Evolutionary conservation across 2,797 vertebrate species (phyloP), one percentile per base, ranked within the genome.

Genomic region (Astyanax mexicanus): DNA sequence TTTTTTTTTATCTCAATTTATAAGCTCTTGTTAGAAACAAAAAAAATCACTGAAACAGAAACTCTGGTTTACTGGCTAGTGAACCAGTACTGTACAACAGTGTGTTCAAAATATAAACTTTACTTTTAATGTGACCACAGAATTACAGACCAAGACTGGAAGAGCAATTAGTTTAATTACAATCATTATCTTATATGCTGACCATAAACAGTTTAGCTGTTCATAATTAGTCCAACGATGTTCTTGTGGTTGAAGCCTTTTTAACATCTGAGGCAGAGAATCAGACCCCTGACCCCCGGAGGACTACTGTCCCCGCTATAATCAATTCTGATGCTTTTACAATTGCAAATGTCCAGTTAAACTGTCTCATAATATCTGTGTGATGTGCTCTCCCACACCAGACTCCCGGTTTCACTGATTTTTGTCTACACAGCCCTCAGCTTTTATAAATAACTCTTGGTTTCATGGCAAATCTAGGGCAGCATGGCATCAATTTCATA

Each of bases 371-470:
- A 60, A 58, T 42, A 32, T 29, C 29, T 3, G 12, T n/a, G 17
- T n/a, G 21, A 27, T 19, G 11, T 42, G 40, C 3, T 21, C 13
- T 55, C 37, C 42, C 12, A 4, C 15, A 1, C 19, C 8, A 23
- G 1, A n/a, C 37, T 27, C 8, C 8, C 55, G 47, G 21, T 7
- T 4, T 10, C 21, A 21, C 19, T 23, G 35, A 4, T 21, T 51
- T 1, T 61, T 65, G 62, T 21, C 4, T 3, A 35, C 69, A 32
- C 7, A 11, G 15, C 62, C 35, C 55, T 62, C 17, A 55, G 47
- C 51, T 47, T 40, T 25, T 74, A 38, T 72, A 80, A 69, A 77
- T 54, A 79, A 52, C 44, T n/a, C 37, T 4, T n/a, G 23, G 35
- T 64, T 58, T 80, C 51, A 32, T 52, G 58, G 37, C 60, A 75